Conservation (phyloP, 2,888 invertebrate species). For the Diplolepis rosae region DNA sequence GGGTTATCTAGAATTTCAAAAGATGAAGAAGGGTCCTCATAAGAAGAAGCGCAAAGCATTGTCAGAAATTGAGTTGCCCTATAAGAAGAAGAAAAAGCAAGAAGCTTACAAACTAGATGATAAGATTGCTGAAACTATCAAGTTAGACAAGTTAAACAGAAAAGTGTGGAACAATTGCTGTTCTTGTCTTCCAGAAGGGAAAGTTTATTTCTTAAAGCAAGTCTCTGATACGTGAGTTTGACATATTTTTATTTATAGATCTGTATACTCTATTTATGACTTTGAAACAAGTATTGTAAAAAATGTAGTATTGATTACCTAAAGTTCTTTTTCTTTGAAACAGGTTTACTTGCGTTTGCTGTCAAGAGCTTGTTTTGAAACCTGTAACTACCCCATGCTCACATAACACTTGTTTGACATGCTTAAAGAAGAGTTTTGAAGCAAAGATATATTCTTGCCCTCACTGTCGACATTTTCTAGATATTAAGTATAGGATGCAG, state of each 20-base stretch:
- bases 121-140: slow-evolving; percentile 71
- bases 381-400: slow-evolving; percentile 84
- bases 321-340: slow-evolving; percentile 31
- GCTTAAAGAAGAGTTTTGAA: slow-evolving; percentile 74
- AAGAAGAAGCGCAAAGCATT: slow-evolving; percentile 53
- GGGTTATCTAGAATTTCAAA: slow-evolving; percentile 79
- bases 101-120: slow-evolving; percentile 68
- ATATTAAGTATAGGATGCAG: slow-evolving; percentile 1
- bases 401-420: slow-evolving; percentile 85
- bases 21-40: slow-evolving; percentile 55
- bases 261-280: background rate
- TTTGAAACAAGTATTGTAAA: background rate
- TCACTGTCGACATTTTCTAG: background rate
- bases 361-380: slow-evolving; percentile 82
- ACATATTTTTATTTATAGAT: background rate
- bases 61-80: slow-evolving; percentile 42
- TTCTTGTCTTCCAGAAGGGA: background rate
- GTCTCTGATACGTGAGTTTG: slow-evolving; percentile 63
- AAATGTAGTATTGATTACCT: background rate
- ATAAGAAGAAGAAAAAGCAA: slow-evolving; percentile 51
- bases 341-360: slow-evolving; percentile 85
- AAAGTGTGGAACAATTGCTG: slow-evolving; percentile 80
- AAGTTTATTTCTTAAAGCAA: slow-evolving; percentile 36
- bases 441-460: slow-evolving; percentile 15
- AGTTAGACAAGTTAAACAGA: slow-evolving; percentile 78